Evolutionary conservation across 2,113 vertebrate genomes (phyloP).

Genomic region (Hyla sarda): DNA sequence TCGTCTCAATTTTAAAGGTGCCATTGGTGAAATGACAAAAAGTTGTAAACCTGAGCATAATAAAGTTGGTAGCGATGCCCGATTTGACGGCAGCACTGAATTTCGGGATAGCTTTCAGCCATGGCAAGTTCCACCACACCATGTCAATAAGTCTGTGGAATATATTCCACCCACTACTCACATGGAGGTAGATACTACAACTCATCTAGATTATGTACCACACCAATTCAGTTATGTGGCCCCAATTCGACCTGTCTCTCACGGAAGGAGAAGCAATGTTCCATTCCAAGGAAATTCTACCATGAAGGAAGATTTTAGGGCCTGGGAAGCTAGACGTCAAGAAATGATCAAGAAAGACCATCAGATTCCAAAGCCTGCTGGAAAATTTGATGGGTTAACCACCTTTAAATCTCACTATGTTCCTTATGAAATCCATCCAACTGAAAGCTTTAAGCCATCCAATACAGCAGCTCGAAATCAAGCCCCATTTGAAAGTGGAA

Average conservation of each 20-base stretch:
- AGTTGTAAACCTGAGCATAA: slow-evolving; percentile 74
- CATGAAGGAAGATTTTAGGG: slow-evolving; percentile 79
- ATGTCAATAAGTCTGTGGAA: slow-evolving; percentile 63
- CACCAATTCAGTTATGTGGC: slow-evolving; percentile 67
- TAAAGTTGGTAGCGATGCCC: slow-evolving; percentile 59
- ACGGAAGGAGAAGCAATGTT: slow-evolving; percentile 56
- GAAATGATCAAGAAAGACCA: slow-evolving; percentile 68
- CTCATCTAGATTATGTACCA: slow-evolving; percentile 70
- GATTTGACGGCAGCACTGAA: slow-evolving; percentile 78
- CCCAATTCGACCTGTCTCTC: slow-evolving; percentile 71
- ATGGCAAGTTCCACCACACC: slow-evolving; percentile 67
- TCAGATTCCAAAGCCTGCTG: slow-evolving; percentile 71
- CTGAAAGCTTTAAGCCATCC: slow-evolving; percentile 75
- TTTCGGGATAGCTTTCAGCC: slow-evolving; percentile 79
- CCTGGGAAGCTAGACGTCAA: slow-evolving; percentile 69
- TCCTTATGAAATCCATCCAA: slow-evolving; percentile 71
- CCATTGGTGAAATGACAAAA: slow-evolving; percentile 69
- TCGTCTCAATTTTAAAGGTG: slow-evolving; percentile 76
- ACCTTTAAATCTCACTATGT: slow-evolving; percentile 81
- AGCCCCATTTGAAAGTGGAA: slow-evolving; percentile 72
- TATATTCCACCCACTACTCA: slow-evolving; percentile 71
- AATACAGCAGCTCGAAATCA: slow-evolving; percentile 19
- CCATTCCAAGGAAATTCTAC: slow-evolving; percentile 81
- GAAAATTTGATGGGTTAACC: slow-evolving; percentile 78
- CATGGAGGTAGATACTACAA: slow-evolving; percentile 78